Evolutionary conservation across 2,888 invertebrate genomes (phyloP).

Genomic region (Brenthis hecate): DNA sequence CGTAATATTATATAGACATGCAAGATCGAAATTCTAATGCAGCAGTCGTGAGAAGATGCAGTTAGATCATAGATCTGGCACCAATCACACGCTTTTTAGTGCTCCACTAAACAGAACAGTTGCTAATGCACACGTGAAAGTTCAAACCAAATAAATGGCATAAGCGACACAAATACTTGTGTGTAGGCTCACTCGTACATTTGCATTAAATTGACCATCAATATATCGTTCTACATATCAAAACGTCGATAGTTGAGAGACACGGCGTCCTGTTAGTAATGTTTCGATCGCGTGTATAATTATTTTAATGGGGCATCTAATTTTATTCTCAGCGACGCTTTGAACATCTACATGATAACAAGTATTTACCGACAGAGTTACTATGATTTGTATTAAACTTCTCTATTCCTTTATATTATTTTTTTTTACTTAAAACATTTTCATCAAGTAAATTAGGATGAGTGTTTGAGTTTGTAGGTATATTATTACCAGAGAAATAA

Average conservation of each 20-base stretch:
- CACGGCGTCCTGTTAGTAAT: constrained; percentile 40
- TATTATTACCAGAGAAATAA: background rate
- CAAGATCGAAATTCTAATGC: constrained; percentile 16
- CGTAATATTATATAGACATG: background rate
- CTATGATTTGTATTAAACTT: constrained; percentile 1
- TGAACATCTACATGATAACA: constrained; percentile 25
- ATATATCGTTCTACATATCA: constrained; percentile 58
- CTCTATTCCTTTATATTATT: background rate
- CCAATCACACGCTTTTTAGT: constrained; percentile 36
- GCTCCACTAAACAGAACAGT: constrained; percentile 27
- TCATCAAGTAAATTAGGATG: background rate
- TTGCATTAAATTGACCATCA: constrained; percentile 64
- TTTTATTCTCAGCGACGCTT: constrained; percentile 26
- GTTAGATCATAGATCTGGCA: constrained; percentile 25
- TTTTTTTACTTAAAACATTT: background rate
- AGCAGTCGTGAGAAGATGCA: constrained; percentile 29
- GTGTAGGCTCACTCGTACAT: constrained; percentile 16
- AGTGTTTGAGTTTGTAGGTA: background rate
- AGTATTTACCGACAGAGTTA: constrained; percentile 18
- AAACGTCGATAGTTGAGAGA: constrained; percentile 51
- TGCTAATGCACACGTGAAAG: constrained; percentile 33
- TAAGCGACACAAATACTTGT: constrained; percentile 13
- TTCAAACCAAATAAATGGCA: constrained; percentile 21
- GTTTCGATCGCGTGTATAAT: constrained; percentile 23
- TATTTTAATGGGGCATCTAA: constrained; percentile 35